Percentiles rank a stretch among this genome's conserved stretches.
These are phyloP conservation scores for Biston betularia DNA, from an alignment of 2,888 invertebrate species.

Conservation along the genomic window DNA sequence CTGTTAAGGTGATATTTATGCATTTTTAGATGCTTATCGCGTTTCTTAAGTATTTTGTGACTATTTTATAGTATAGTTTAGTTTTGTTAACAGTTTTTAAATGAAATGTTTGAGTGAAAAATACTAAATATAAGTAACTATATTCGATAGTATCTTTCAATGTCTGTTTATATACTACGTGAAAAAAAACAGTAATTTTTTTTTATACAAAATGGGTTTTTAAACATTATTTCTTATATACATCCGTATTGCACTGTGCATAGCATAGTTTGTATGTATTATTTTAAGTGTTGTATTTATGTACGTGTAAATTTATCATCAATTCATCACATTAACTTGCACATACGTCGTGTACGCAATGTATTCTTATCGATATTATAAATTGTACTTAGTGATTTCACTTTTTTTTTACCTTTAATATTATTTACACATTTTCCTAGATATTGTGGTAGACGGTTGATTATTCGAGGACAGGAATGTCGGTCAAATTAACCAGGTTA, in stretches of 20 bases:
- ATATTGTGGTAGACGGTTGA: no score
- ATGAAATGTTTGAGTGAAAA: conserved; percentile 23
- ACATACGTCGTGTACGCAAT: background rate
- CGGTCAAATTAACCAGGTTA: background rate
- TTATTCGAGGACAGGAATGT: no score
- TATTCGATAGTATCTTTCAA: background rate
- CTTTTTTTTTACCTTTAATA: no score
- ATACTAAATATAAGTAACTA: conserved; percentile 8
- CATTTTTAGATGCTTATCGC: conserved; percentile 32
- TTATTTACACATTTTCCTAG: no score
- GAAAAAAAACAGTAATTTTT: no score
- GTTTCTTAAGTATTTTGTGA: conserved; percentile 49
- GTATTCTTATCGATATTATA: background rate
- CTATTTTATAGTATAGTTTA: conserved; percentile 44
- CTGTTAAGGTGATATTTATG: conserved; percentile 27
- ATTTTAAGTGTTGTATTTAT: conserved; percentile 18
- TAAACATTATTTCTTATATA: background rate
- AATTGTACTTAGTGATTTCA: background rate
- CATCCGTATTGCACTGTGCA: conserved; percentile 16
- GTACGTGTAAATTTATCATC: conserved; percentile 1
- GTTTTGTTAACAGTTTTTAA: conserved; percentile 24
- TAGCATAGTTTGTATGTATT: conserved; percentile 23
- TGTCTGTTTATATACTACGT: no score
- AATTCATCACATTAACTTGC: background rate
- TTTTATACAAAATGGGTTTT: background rate